phyloP scores from a whole-genome alignment of 2,888 invertebrate genomes.

The Euzophera pinguis region DNA sequence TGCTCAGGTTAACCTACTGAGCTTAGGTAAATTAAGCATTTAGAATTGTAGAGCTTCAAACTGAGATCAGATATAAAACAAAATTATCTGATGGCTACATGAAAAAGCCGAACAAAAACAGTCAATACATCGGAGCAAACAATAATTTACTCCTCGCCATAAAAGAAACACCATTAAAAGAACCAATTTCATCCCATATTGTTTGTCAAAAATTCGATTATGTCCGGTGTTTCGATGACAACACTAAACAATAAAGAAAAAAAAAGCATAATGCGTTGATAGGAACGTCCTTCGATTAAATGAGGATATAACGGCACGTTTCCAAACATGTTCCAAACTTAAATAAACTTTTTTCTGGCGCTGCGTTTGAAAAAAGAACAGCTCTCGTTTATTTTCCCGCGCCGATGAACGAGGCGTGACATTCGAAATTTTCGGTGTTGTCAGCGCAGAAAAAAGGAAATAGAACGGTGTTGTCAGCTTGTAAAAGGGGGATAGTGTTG shows the following conservation, averaged over 20 bases:
- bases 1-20: too few species aligned
- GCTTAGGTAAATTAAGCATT: too few species aligned
- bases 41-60: too few species aligned
- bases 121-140: conserved; percentile 35
- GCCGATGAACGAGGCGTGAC: conserved; percentile 76
- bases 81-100: neutral
- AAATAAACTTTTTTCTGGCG: conserved; percentile 62
- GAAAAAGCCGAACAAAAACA: conserved; percentile 14
- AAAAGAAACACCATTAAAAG: conserved; percentile 61
- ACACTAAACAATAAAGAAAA: conserved; percentile 43
- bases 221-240: conserved; percentile 58
- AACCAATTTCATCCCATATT: conserved; percentile 73
- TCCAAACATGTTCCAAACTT: conserved; percentile 51
- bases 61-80: too few species aligned
- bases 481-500: conserved; percentile 52
- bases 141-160: conserved; percentile 48
- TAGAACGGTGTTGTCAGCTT: conserved; percentile 28
- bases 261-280: conserved; percentile 34
- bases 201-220: conserved; percentile 76
- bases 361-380: conserved; percentile 47
- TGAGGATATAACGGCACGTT: conserved; percentile 61
- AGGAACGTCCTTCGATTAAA: conserved; percentile 57
- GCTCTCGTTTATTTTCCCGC: conserved; percentile 66
- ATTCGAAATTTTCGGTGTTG: conserved; percentile 70
- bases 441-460: conserved; percentile 58